phyloP scores from a whole-genome alignment of 1,140 invertebrate genomes.

The Orius insidiosus region DNA sequence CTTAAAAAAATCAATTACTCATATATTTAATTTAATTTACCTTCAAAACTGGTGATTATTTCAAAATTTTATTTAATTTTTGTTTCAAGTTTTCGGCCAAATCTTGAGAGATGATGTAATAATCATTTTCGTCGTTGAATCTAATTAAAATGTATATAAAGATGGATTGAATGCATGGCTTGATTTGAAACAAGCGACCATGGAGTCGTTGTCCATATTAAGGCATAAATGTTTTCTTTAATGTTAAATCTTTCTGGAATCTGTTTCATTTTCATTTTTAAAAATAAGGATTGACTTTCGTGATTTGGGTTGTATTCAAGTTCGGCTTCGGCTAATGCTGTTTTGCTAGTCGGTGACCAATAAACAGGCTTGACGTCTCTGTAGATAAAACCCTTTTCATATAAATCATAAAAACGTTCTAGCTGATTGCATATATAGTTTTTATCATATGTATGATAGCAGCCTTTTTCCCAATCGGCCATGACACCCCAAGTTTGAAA shows the following conservation, averaged over 20 bases:
- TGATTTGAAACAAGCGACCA: constrained; percentile 92
- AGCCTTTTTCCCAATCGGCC: constrained; percentile 70
- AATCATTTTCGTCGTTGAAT: too few relatives aligned
- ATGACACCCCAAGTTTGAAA: constrained; percentile 86
- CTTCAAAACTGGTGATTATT: constrained; percentile 15
- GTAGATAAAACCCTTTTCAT: constrained; percentile 88
- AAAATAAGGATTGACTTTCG: constrained; percentile 48
- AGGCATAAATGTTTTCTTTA: constrained; percentile 32
- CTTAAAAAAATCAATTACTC: constrained; percentile 9
- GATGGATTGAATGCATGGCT: constrained; percentile 43
- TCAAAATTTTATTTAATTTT: constrained; percentile 20
- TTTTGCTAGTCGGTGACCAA: too few relatives aligned
- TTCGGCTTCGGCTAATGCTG: constrained; percentile 33
- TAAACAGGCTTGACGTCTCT: constrained; percentile 95
- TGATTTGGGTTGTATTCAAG: constrained; percentile 67
- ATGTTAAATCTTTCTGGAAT: not conserved
- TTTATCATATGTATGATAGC: constrained; percentile 65
- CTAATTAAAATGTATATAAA: too few relatives aligned
- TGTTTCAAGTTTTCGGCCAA: constrained; percentile 33
- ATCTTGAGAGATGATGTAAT: constrained; percentile 42
- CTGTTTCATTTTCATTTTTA: constrained; percentile 32
- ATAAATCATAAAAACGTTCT: constrained; percentile 60
- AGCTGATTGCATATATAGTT: constrained; percentile 71
- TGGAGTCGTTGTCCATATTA: constrained; percentile 97
- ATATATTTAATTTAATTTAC: constrained; percentile 11